Conservation (phyloP, 2,888 invertebrate species). For the Copidosoma aretas region DNA sequence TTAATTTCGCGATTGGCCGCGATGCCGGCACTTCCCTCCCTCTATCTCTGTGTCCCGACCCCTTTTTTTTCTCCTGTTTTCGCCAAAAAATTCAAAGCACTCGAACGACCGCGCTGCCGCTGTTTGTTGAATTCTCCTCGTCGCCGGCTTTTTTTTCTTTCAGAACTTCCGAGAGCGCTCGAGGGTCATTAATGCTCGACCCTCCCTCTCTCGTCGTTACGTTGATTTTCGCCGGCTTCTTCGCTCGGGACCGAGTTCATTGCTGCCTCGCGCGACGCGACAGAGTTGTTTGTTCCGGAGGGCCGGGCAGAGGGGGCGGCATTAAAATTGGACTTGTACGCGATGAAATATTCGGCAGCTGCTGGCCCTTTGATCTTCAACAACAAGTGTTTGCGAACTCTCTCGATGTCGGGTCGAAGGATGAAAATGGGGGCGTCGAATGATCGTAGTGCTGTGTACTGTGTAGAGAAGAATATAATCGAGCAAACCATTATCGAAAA, state of each 20-base stretch:
- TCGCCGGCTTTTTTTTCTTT: background rate
- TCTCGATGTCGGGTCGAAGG: no score
- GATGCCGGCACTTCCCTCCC: conserved; percentile 20
- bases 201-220: conserved; percentile 21
- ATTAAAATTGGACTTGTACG: background rate
- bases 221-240: conserved; percentile 19
- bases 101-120: background rate
- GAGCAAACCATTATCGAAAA: no score
- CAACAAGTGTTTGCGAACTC: no score
- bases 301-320: background rate
- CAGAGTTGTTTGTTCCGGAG: conserved; percentile 4
- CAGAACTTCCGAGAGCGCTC: conserved; percentile 10
- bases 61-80: background rate
- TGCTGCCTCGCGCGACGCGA: no score
- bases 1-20: conserved; percentile 40
- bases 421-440: no score
- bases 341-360: background rate
- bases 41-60: no score
- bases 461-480: no score
- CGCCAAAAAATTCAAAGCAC: conserved; percentile 37
- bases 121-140: background rate
- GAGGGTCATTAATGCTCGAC: conserved; percentile 7
- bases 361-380: background rate
- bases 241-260: background rate
- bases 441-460: no score